These are phyloP conservation scores for Nannoperca obscura DNA, from an alignment of 2,797 vertebrate genomes.

Conservation along the genomic window DNA sequence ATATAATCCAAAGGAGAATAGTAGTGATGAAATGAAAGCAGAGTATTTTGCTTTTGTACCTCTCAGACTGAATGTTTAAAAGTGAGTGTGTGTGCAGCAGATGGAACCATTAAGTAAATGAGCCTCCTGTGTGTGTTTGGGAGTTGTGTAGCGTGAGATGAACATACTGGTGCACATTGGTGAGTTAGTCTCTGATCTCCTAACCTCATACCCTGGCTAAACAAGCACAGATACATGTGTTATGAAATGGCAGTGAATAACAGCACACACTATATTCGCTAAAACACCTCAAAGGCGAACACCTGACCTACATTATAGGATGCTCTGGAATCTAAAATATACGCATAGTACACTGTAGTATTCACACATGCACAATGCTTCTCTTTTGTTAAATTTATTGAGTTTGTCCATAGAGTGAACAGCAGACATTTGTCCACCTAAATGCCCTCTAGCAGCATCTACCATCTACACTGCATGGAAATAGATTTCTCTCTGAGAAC, in stretches of 20 bases:
- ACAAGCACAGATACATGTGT: slow-evolving; percentile 12
- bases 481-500: slow-evolving; percentile 18
- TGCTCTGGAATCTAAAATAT: slow-evolving; percentile 21
- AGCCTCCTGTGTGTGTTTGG: slow-evolving; percentile 82
- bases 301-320: neutral
- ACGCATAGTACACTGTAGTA: slow-evolving; percentile 17
- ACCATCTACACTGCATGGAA: slow-evolving; percentile 28
- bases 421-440: slow-evolving; percentile 39
- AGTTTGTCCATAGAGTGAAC: slow-evolving; percentile 26
- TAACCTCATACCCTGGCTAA: slow-evolving; percentile 42
- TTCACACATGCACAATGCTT: slow-evolving; percentile 12
- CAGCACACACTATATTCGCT: neutral
- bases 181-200: slow-evolving; percentile 85
- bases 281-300: slow-evolving; percentile 7
- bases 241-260: slow-evolving; percentile 13
- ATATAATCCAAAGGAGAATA: neutral
- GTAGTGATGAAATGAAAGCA: slow-evolving; percentile 14
- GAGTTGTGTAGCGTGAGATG: slow-evolving; percentile 88
- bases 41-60: slow-evolving; percentile 40
- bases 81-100: slow-evolving; percentile 80
- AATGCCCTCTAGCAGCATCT: slow-evolving; percentile 22
- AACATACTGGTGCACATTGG: slow-evolving; percentile 88
- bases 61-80: slow-evolving; percentile 47
- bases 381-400: slow-evolving; percentile 35
- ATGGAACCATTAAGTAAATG: slow-evolving; percentile 95